Evolutionary conservation across 2,113 vertebrate species (phyloP).

Genomic region (Sturnus vulgaris): DNA sequence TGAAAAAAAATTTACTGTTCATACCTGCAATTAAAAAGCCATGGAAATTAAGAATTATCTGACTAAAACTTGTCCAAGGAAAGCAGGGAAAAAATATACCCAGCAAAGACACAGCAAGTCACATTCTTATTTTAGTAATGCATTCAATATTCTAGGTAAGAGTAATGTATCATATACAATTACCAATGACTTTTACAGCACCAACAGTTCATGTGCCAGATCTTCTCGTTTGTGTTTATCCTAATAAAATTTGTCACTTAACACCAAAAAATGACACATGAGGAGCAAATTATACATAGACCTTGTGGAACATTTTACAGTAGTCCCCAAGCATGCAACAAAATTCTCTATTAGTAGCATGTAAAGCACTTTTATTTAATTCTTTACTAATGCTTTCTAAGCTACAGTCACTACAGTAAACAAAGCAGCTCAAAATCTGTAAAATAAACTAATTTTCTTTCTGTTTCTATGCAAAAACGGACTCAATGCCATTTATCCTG

Average conservation of each 20-base stretch:
- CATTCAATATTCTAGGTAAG: not conserved
- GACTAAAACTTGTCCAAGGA: not conserved
- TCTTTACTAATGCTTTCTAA: conserved; percentile 43
- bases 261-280: not conserved
- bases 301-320: not conserved
- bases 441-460: conserved; percentile 65
- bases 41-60: not conserved
- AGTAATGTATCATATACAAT: not conserved
- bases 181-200: not conserved
- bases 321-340: not conserved
- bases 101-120: not conserved
- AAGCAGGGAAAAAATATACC: not conserved
- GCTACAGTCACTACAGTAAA: conserved; percentile 17
- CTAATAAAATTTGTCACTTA: not conserved
- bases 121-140: not conserved
- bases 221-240: not conserved
- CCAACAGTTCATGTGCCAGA: not conserved
- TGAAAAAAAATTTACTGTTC: not conserved
- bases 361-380: conserved; percentile 21
- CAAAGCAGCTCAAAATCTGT: conserved; percentile 30
- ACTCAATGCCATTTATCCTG: conserved; percentile 24
- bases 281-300: not conserved
- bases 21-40: not conserved
- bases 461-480: conserved; percentile 40
- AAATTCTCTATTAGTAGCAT: conserved; percentile 25